phyloP scores from a whole-genome alignment of 2,888 invertebrate species.

The Volucella bombylans region DNA sequence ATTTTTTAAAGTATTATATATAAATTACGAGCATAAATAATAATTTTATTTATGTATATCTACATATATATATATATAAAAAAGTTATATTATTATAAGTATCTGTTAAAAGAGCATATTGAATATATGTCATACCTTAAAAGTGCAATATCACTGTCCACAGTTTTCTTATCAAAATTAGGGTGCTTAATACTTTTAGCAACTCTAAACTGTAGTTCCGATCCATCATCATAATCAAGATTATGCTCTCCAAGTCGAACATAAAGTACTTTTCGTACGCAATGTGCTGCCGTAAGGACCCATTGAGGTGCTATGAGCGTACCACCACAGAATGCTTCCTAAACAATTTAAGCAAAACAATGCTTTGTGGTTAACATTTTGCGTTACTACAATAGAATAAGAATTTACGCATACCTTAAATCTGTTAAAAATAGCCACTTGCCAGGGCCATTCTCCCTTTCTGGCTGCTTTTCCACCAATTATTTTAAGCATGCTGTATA shows the following conservation, averaged over 20 bases:
- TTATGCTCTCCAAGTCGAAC: slow-evolving; percentile 94
- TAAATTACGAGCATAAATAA: too few species aligned
- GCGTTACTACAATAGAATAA: slow-evolving; percentile 13
- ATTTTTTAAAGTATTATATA: too few species aligned
- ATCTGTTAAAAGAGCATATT: too few species aligned
- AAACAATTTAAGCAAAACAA: slow-evolving; percentile 70
- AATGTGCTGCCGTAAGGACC: slow-evolving; percentile 95
- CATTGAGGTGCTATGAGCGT: slow-evolving; percentile 91
- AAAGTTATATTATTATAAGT: too few species aligned
- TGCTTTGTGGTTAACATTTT: slow-evolving; percentile 21
- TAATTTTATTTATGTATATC: not conserved
- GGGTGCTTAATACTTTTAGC: slow-evolving; percentile 91
- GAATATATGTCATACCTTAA: slow-evolving; percentile 84
- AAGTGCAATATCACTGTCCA: slow-evolving; percentile 96
- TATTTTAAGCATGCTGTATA: slow-evolving; percentile 88
- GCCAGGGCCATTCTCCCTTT: slow-evolving; percentile 96
- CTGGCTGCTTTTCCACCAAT: slow-evolving; percentile 92
- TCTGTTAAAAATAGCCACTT: slow-evolving; percentile 93
- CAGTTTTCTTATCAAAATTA: slow-evolving; percentile 92
- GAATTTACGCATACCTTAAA: slow-evolving; percentile 85
- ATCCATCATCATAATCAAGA: slow-evolving; percentile 87
- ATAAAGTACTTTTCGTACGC: slow-evolving; percentile 88
- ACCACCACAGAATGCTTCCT: slow-evolving; percentile 95
- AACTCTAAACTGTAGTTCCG: slow-evolving; percentile 90
- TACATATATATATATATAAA: too few species aligned